Percentiles rank a stretch among this genome's conserved stretches.
These are phyloP conservation scores for Sphaerophoria rueppellii DNA, from an alignment of 2,888 invertebrate genomes.

Conservation along the genomic window DNA sequence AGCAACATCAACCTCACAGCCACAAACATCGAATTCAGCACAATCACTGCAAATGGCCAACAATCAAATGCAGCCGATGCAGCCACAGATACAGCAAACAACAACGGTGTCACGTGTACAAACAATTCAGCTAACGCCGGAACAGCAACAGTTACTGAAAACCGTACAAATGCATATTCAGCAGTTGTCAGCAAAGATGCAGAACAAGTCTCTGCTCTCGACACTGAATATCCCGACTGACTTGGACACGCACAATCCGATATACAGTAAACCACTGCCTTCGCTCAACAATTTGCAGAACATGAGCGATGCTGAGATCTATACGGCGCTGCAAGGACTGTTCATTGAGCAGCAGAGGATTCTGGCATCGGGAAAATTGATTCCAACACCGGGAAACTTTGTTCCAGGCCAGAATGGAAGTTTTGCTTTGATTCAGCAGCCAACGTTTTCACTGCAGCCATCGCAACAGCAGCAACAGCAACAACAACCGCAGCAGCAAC, in stretches of 20 bases:
- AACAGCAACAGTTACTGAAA: constrained; percentile 87
- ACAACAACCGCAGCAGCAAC: constrained; percentile 67
- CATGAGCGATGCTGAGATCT: constrained; percentile 84
- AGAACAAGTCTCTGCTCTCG: constrained; percentile 80
- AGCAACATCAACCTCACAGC: constrained; percentile 62
- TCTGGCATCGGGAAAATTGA: constrained; percentile 87
- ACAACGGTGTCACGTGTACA: constrained; percentile 85
- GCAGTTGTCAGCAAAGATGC: constrained; percentile 84
- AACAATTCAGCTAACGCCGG: constrained; percentile 88
- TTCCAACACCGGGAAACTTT: constrained; percentile 83
- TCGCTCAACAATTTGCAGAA: constrained; percentile 79
- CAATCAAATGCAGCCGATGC: constrained; percentile 74
- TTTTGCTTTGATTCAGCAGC: constrained; percentile 77
- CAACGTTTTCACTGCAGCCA: constrained; percentile 51
- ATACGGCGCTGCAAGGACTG: constrained; percentile 84
- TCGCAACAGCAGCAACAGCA: constrained; percentile 70
- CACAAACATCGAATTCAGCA: constrained; percentile 57
- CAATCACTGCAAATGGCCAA: constrained; percentile 48
- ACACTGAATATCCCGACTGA: constrained; percentile 80
- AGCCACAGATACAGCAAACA: constrained; percentile 76
- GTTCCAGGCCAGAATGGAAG: constrained; percentile 81
- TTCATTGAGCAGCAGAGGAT: constrained; percentile 89
- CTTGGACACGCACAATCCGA: constrained; percentile 80
- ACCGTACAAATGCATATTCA: constrained; percentile 88
- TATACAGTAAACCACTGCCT: constrained; percentile 81